These are phyloP conservation scores for Cercocebus atys DNA, from an alignment of 2,113 vertebrate genomes.

Conservation along the genomic window DNA sequence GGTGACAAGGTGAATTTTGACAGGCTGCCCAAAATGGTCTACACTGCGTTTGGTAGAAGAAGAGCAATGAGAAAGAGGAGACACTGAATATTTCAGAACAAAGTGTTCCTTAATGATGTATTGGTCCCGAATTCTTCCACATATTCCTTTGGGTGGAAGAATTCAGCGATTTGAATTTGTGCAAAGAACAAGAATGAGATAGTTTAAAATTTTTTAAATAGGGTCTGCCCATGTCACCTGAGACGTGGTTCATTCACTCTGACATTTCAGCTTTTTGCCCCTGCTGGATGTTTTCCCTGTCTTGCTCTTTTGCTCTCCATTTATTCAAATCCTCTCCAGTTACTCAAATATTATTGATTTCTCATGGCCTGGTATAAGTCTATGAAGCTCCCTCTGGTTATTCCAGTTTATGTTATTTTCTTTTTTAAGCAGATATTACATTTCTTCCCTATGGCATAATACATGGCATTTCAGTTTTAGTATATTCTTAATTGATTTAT, in stretches of 20 bases:
- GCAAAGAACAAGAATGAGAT: not conserved
- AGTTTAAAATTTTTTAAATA: not conserved
- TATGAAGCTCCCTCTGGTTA: not conserved
- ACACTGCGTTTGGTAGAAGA: not conserved
- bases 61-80: not conserved
- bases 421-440: conserved; percentile 29
- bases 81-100: not conserved
- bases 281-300: not conserved
- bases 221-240: not conserved
- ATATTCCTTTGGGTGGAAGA: conserved; percentile 23
- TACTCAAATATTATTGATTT: conserved; percentile 24
- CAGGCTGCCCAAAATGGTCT: not conserved
- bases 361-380: not conserved
- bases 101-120: not conserved
- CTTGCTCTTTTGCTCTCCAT: not conserved
- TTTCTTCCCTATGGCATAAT: not conserved
- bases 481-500: conserved; percentile 1
- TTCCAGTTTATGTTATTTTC: not conserved
- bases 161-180: not conserved
- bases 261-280: not conserved
- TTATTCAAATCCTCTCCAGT: not conserved
- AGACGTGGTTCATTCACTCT: not conserved
- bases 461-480: not conserved
- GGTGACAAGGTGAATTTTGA: conserved; percentile 1
- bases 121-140: conserved; percentile 8